phyloP scores from a whole-genome alignment of 2,797 vertebrate species.

The Cuculus canorus region DNA sequence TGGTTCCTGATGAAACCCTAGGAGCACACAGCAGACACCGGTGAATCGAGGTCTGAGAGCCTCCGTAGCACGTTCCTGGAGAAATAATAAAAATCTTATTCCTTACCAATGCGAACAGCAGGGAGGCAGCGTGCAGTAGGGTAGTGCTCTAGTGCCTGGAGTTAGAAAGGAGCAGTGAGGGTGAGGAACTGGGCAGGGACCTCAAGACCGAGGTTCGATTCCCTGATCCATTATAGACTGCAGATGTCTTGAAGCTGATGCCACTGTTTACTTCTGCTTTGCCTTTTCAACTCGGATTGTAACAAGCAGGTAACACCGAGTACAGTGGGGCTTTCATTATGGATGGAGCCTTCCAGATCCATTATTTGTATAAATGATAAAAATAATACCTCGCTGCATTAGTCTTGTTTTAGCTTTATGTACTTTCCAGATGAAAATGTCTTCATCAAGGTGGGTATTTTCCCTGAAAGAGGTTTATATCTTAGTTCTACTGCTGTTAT shows the following conservation, averaged over 20 bases:
- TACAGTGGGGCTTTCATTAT: neutral
- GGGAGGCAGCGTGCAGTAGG: neutral
- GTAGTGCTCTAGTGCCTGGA: neutral
- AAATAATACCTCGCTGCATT: neutral
- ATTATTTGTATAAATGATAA: neutral
- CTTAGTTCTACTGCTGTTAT: neutral
- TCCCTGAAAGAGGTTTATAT: neutral
- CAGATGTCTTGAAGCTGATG: neutral
- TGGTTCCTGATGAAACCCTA: conserved; percentile 3
- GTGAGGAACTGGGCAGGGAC: neutral
- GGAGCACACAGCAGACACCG: neutral
- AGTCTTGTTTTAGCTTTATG: neutral
- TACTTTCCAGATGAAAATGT: neutral
- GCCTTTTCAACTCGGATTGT: neutral
- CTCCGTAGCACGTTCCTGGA: neutral
- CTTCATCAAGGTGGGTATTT: neutral
- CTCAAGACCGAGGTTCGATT: neutral
- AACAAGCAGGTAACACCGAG: neutral
- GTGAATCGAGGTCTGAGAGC: neutral
- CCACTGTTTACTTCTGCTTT: neutral
- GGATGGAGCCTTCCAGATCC: neutral
- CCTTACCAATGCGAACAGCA: neutral
- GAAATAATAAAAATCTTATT: neutral
- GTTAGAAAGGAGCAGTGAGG: neutral
- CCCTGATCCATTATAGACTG: neutral